These are phyloP conservation scores for Antitype chi DNA, from an alignment of 2,888 invertebrate genomes.

Conservation along the genomic window DNA sequence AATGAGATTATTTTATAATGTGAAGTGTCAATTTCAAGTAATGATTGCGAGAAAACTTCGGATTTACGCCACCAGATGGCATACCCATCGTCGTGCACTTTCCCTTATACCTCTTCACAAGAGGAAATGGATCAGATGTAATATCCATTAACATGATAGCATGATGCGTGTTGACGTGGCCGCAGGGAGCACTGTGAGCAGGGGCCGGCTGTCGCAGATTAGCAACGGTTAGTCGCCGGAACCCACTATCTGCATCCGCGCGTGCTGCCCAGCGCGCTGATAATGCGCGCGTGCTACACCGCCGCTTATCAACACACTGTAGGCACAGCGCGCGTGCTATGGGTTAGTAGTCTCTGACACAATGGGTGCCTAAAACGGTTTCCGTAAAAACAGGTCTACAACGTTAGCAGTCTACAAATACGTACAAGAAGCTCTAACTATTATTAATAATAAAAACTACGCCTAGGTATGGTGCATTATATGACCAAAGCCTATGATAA, in stretches of 20 bases:
- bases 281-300: conserved; percentile 60
- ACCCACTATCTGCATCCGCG: conserved; percentile 67
- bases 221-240: conserved; percentile 55
- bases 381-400: no score
- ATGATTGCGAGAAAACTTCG: no score
- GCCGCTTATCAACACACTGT: conserved; percentile 46
- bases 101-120: no score
- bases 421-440: no score
- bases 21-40: no score
- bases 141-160: neutral
- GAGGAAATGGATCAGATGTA: neutral
- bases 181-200: neutral
- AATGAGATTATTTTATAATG: no score
- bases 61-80: no score
- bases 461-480: no score
- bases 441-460: no score
- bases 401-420: no score
- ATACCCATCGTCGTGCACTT: no score
- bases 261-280: conserved; percentile 52
- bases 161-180: neutral
- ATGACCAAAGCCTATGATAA: no score
- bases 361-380: neutral
- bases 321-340: conserved; percentile 45
- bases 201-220: conserved; percentile 34
- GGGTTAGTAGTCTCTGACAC: neutral